These are phyloP conservation scores for Sciurus carolinensis DNA, from an alignment of 2,797 vertebrate species.

Conservation along the genomic window DNA sequence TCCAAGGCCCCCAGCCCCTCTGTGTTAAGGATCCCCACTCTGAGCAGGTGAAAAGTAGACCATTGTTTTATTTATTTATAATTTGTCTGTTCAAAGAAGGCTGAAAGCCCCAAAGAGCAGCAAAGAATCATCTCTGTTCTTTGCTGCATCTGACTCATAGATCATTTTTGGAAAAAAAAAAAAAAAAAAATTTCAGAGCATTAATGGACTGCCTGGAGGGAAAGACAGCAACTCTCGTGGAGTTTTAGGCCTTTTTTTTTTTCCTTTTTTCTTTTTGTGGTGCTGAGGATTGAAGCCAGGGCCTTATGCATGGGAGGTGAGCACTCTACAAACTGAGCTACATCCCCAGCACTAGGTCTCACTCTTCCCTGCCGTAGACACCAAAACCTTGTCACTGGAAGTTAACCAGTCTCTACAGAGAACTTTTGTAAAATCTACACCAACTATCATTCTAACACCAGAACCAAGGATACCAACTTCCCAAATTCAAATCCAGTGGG, in stretches of 20 bases:
- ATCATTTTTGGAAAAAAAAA: slow-evolving; percentile 39
- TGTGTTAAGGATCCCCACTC: background rate
- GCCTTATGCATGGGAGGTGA: too few species aligned
- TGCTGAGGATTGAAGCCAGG: too few species aligned
- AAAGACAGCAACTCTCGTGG: background rate
- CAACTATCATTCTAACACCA: background rate
- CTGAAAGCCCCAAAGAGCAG: background rate
- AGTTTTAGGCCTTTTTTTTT: background rate
- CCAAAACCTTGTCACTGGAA: background rate
- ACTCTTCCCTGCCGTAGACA: background rate
- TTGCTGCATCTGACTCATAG: background rate
- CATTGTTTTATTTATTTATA: background rate
- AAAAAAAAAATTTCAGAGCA: background rate
- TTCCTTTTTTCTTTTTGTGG: too few species aligned
- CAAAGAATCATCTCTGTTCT: background rate
- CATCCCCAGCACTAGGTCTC: too few species aligned
- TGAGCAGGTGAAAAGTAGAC: background rate
- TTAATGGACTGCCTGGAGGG: background rate
- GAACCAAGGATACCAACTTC: background rate
- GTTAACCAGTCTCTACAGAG: background rate
- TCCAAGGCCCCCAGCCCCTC: background rate
- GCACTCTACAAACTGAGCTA: too few species aligned
- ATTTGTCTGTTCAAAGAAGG: background rate
- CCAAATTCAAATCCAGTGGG: background rate
- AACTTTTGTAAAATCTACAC: background rate